A percentile compares a stretch with the other conserved stretches of the same genome.
These are phyloP conservation scores for Myotis findleyi DNA, from an alignment of 2,797 vertebrate genomes.

Conservation along the genomic window DNA sequence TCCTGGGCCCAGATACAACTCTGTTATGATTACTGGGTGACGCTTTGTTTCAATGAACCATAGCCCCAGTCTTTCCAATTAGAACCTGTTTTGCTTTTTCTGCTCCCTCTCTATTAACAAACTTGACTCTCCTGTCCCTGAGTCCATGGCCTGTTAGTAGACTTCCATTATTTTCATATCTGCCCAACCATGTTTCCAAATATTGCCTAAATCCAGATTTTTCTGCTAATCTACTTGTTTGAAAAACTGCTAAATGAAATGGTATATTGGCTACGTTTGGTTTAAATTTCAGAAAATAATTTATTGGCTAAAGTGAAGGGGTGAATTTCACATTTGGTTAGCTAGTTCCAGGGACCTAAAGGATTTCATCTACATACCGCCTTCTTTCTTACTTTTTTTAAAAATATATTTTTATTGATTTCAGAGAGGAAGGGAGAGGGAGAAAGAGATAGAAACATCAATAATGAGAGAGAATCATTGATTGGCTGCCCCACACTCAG, in stretches of 20 bases:
- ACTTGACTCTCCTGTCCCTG: neutral
- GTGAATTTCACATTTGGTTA: constrained; percentile 20
- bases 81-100: neutral
- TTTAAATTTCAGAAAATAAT: neutral
- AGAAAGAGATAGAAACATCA: no score
- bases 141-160: neutral
- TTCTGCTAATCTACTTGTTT: neutral
- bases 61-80: neutral
- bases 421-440: no score
- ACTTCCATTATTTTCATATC: neutral
- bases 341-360: neutral
- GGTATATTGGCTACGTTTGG: neutral
- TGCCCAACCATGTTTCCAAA: neutral
- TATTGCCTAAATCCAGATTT: neutral
- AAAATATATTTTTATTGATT: no score
- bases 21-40: neutral
- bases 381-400: no score
- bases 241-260: neutral
- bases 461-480: no score
- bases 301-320: neutral
- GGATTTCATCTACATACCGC: neutral
- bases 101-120: neutral
- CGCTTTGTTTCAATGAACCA: neutral
- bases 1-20: neutral
- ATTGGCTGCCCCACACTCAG: no score